A percentile compares a stretch with the other conserved stretches of the same genome.
These are phyloP conservation scores for Nomada ruficornis DNA, from an alignment of 2,888 invertebrate species.

Conservation along the genomic window DNA sequence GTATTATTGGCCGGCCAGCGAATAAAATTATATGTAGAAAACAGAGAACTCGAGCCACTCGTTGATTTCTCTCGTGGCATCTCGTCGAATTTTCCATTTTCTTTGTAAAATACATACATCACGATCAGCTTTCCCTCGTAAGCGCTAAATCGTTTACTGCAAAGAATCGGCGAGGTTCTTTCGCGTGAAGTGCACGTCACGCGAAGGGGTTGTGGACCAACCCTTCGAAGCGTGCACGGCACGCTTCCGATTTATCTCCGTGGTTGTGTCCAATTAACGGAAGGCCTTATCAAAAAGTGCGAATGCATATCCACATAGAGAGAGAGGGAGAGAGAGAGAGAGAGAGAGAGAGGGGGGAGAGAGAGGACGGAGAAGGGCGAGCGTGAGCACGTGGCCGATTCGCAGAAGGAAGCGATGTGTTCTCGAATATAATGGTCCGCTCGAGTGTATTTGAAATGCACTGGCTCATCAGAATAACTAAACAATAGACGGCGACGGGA, in stretches of 20 bases:
- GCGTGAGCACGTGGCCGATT: slow-evolving; percentile 48
- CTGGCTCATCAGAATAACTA: slow-evolving; percentile 81
- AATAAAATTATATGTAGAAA: slow-evolving; percentile 21
- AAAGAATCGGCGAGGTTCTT: slow-evolving; percentile 35
- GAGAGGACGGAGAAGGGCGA: neutral
- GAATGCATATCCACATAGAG: neutral
- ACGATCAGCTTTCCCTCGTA: neutral
- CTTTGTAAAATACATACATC: neutral
- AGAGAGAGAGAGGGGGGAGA: neutral
- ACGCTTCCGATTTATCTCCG: slow-evolving; percentile 28
- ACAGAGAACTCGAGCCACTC: neutral
- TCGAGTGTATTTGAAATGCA: slow-evolving; percentile 78
- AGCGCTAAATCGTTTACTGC: slow-evolving; percentile 33
- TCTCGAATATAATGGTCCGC: slow-evolving; percentile 75
- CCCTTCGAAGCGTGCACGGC: slow-evolving; percentile 10
- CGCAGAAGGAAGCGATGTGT: slow-evolving; percentile 60
- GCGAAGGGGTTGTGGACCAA: neutral
- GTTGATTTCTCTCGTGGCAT: neutral
- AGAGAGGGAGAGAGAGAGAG: neutral
- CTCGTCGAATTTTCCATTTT: slow-evolving; percentile 13
- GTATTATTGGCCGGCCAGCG: slow-evolving; percentile 22
- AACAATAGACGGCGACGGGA: slow-evolving; percentile 73
- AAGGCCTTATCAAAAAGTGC: slow-evolving; percentile 36
- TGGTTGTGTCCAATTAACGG: slow-evolving; percentile 55
- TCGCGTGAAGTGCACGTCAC: slow-evolving; percentile 12